phyloP scores from a whole-genome alignment of 2,113 vertebrate genomes.

The Equus przewalskii region DNA sequence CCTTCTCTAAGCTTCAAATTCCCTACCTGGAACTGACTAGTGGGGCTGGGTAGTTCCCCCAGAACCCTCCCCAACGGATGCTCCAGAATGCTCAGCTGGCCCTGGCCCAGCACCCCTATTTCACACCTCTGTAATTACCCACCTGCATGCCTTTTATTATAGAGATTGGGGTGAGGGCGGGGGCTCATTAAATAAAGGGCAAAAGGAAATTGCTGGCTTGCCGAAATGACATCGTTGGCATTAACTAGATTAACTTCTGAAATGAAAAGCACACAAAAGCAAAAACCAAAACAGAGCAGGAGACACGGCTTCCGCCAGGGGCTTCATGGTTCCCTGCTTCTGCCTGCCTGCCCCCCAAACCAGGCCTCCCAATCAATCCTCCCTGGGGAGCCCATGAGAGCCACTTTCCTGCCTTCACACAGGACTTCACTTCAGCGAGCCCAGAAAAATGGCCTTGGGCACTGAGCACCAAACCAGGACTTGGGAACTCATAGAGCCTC shows the following conservation, averaged over 20 bases:
- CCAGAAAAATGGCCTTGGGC: neutral
- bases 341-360: conserved; percentile 40
- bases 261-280: conserved; percentile 80
- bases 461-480: neutral
- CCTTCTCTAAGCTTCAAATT: neutral
- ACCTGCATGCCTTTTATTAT: conserved; percentile 89
- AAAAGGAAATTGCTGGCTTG: conserved; percentile 90
- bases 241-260: conserved; percentile 88
- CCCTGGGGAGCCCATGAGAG: neutral
- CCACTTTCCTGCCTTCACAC: neutral
- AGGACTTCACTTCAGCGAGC: neutral
- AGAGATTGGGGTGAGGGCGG: conserved; percentile 80
- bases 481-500: neutral
- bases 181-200: conserved; percentile 86
- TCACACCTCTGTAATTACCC: conserved; percentile 91
- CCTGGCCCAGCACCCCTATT: conserved; percentile 84
- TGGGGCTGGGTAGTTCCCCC: conserved; percentile 23
- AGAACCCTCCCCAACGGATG: conserved; percentile 54
- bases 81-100: conserved; percentile 81
- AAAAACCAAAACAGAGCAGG: conserved; percentile 81
- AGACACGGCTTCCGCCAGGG: conserved; percentile 62
- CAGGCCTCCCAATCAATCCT: neutral
- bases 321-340: conserved; percentile 63
- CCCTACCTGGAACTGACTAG: conserved; percentile 10
- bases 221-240: conserved; percentile 86